Evolutionary conservation across 2,113 vertebrate genomes (phyloP), one percentile per base, ranked within the genome.

Genomic region (Scophthalmus maximus): DNA sequence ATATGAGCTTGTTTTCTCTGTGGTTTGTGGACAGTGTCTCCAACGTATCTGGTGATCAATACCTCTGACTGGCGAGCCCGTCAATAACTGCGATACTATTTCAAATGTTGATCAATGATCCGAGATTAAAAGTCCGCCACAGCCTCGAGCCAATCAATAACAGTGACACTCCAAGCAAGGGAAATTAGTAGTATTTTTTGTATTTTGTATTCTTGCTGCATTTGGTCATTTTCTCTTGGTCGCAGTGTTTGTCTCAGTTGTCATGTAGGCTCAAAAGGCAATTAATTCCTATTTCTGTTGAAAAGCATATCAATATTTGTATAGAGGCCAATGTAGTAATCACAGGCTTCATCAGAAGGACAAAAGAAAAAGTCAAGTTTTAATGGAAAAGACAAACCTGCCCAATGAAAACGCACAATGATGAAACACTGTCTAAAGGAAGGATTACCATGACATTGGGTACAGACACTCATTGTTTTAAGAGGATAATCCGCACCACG

Each of bases 61-160:
- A 22, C 7, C 15, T 66, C 29, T 15, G 6, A 72, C 59, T 3
- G 18, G 26, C 57, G 26, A 6, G 20, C 50, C 56, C 60, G 49
- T 82, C 69, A 66, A 71, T 82, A 34, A 10, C 14, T 63, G 50
- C 55, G 44, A 51, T 30, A 67, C 51, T 5, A 14, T 73, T 60
- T 76, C 57, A 55, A 23, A 25, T 32, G 17, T 20, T 34, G 25
- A 42, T 23, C 12, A 29, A 38, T 30, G 29, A 49, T n/a, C 71
- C n/a, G 30, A 50, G 47, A 79, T 52, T 44, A 40, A 49, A 58
- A 23, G 36, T 66, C n/a, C n/a, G n/a, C n/a, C 23, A 6, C 34
- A 20, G 55, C 32, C 14, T 25, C 1, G 2, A 18, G 14, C 6
- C 14, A 27, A 44, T 80, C 32, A 59, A 59, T 46, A 30, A 29